These are phyloP conservation scores for Cygnus atratus DNA, from an alignment of 2,113 vertebrate genomes.

Conservation along the genomic window DNA sequence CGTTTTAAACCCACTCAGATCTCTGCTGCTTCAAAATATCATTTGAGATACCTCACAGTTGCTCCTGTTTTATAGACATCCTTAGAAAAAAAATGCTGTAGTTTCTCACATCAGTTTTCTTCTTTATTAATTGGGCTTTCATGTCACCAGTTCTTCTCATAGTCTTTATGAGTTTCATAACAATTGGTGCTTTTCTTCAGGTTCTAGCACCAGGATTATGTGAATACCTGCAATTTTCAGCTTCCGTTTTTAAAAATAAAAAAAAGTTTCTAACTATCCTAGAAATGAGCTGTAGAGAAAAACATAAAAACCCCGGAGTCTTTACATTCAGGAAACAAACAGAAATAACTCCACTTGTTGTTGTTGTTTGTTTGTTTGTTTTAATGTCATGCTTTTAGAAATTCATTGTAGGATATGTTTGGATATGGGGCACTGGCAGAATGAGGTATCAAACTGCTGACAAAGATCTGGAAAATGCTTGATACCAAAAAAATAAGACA, in stretches of 20 bases:
- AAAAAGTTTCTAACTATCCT: not conserved
- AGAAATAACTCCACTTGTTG: not conserved
- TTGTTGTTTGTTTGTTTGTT: not conserved
- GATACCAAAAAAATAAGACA: not conserved
- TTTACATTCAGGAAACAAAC: not conserved
- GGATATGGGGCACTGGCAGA: not conserved
- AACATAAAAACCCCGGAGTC: not conserved
- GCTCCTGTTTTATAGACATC: not conserved
- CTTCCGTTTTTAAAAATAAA: not conserved
- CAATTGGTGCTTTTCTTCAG: not conserved
- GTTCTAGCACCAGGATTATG: not conserved
- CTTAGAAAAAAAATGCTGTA: not conserved
- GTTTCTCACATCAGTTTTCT: not conserved
- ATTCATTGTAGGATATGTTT: not conserved
- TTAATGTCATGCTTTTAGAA: not conserved
- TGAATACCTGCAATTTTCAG: not conserved
- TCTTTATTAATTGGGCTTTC: not conserved
- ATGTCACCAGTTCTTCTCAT: not conserved
- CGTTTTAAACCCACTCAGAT: not conserved
- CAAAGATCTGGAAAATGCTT: not conserved
- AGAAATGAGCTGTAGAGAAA: not conserved
- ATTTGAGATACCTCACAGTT: not conserved
- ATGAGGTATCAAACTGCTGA: not conserved
- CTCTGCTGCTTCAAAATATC: not conserved
- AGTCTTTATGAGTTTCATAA: not conserved